These are phyloP conservation scores for Nephrotoma appendiculata DNA, from an alignment of 2,888 invertebrate species.

Conservation along the genomic window DNA sequence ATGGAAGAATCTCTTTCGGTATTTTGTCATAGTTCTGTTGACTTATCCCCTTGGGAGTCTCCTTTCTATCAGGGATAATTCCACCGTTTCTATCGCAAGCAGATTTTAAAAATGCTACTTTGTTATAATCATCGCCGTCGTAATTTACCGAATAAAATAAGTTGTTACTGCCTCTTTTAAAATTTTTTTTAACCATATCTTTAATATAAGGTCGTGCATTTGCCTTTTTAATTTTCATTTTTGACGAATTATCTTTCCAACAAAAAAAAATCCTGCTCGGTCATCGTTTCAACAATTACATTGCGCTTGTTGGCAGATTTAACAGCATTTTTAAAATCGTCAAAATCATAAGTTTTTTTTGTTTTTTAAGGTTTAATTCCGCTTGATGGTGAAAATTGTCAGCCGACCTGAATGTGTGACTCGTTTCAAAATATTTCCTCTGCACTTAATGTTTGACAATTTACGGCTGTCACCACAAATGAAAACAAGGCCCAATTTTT, in stretches of 20 bases:
- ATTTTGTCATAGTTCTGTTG: neutral
- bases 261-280: too few species aligned
- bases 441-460: neutral
- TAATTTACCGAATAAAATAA: neutral
- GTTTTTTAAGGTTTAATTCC: too few species aligned
- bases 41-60: neutral
- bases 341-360: too few species aligned
- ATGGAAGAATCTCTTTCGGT: neutral
- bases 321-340: too few species aligned
- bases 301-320: too few species aligned
- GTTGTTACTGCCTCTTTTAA: neutral
- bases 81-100: too few species aligned
- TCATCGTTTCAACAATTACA: too few species aligned
- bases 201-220: neutral
- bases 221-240: too few species aligned
- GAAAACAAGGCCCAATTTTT: neutral
- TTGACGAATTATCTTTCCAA: too few species aligned
- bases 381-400: neutral
- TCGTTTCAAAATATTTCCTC: neutral
- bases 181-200: neutral
- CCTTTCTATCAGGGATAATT: neutral
- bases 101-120: too few species aligned
- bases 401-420: too few species aligned
- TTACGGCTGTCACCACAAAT: neutral
- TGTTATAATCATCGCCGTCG: too few species aligned